Evolutionary conservation across 1,140 invertebrate genomes (phyloP), one percentile per base, ranked within the genome.

Genomic region (Drosophila nikananu): DNA sequence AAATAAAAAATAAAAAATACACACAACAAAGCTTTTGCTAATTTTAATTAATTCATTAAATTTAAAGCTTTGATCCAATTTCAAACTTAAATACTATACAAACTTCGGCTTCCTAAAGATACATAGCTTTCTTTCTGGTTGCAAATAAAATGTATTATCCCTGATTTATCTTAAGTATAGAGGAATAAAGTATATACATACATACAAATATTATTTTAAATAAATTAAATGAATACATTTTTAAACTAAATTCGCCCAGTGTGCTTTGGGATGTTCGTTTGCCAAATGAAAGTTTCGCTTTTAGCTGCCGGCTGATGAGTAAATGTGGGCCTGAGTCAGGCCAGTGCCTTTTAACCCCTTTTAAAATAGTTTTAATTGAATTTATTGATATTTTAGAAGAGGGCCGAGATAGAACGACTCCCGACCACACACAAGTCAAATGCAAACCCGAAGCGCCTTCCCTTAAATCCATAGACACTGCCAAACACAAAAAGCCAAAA

Each of bases 311-410:
- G 55, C 41, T 75, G 46, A 41, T 57, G 59, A 73, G 59, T 10
- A 30, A 42, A 46, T 48, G 44, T 23, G 44, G 62, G 65, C 30
- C 25, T 67, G 17, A 32, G 46, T 25, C 25, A 70, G 44, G 41
- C 60, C 76, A 79, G 41, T 63, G 78, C 63, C 70, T 80, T 81
- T 70, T 80, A 75, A 64, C 75, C 59, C 68, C 59, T 67, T 81
- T 81, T 75, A 55, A 80, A 81, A 64, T 81, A 80, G 77, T 80
- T 80, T 73, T 80, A 80, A 80, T 80, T 80, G 67, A 79, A 80
- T 80, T 80, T 81, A 80, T 81, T 70, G 78, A 81, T 80, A 81
- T 80, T 81, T 81, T 46, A 57, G 37, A 62, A 59, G 32, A 21
- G 57, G 39, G 42, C 32, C 35, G 15, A 70, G 27, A 51, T 23